These are phyloP conservation scores for Atrina japonica DNA, from an alignment of 2,888 invertebrate genomes.

Conservation along the genomic window DNA sequence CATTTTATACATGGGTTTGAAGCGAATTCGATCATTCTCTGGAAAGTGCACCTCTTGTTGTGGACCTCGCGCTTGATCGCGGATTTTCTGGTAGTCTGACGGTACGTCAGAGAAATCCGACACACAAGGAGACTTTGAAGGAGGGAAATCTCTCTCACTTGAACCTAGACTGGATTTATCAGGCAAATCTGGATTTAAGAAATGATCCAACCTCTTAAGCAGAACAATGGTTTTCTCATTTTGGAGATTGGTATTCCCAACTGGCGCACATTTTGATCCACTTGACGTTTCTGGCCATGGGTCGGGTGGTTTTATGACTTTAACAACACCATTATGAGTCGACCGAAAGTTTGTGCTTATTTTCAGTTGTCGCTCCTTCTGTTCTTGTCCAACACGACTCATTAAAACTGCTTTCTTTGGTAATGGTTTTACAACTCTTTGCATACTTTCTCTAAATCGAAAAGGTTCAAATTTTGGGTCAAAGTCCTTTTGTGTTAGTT, in stretches of 20 bases:
- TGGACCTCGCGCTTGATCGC: slow-evolving; percentile 1
- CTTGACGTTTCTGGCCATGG: slow-evolving; percentile 30
- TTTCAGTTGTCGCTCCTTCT: slow-evolving; percentile 29
- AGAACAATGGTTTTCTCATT: slow-evolving; percentile 42
- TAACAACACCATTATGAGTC: slow-evolving; percentile 32
- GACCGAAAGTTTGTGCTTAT: slow-evolving; percentile 36
- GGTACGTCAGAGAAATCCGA: slow-evolving; percentile 28
- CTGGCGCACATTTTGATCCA: slow-evolving; percentile 32
- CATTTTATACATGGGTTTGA: slow-evolving; percentile 13
- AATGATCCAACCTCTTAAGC: slow-evolving; percentile 33
- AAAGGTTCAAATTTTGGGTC: slow-evolving; percentile 35
- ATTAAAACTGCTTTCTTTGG: slow-evolving; percentile 36
- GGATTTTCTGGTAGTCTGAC: slow-evolving; percentile 13
- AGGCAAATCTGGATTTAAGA: slow-evolving; percentile 33
- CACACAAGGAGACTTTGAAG: slow-evolving; percentile 27
- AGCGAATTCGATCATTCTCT: background rate
- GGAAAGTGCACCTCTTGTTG: slow-evolving; percentile 18
- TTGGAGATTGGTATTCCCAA: slow-evolving; percentile 30
- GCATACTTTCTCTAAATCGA: slow-evolving; percentile 36
- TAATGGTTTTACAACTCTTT: slow-evolving; percentile 34
- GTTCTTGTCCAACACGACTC: slow-evolving; percentile 34
- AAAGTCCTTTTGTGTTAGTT: slow-evolving; percentile 30
- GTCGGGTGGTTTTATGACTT: slow-evolving; percentile 34
- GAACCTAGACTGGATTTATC: slow-evolving; percentile 30
- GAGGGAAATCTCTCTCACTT: slow-evolving; percentile 32